Conservation (phyloP, 1,140 invertebrate species). For the Drosophila pseudoobscura region DNA sequence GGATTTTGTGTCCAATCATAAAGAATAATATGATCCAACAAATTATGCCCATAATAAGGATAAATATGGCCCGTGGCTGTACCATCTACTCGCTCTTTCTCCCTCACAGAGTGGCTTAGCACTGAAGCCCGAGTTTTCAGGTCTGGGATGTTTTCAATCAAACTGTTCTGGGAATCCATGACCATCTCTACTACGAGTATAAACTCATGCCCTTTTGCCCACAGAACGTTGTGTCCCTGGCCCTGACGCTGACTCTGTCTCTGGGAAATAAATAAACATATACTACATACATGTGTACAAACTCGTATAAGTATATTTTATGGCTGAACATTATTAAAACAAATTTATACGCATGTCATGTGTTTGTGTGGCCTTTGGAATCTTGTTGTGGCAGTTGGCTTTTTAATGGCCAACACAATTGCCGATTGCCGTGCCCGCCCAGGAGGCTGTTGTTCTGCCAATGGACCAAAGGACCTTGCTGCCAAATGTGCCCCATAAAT, state of each 20-base stretch:
- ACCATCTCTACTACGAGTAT: neutral
- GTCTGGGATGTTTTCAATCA: too few species aligned
- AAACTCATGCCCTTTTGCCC: neutral
- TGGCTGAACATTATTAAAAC: slow-evolving; percentile 66
- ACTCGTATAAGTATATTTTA: slow-evolving; percentile 33
- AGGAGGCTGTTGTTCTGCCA: slow-evolving; percentile 18
- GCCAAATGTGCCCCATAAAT: slow-evolving; percentile 24
- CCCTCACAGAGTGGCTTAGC: too few species aligned
- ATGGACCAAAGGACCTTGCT: neutral
- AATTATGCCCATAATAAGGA: too few species aligned
- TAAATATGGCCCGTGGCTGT: too few species aligned
- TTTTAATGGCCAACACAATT: slow-evolving; percentile 64
- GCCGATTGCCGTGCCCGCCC: slow-evolving; percentile 15
- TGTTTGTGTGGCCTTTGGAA: slow-evolving; percentile 26
- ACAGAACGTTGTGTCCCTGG: neutral
- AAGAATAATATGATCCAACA: too few species aligned
- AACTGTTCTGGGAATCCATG: neutral
- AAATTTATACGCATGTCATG: slow-evolving; percentile 52
- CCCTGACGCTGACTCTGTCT: neutral
- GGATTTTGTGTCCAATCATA: too few species aligned
- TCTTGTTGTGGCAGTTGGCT: slow-evolving; percentile 58
- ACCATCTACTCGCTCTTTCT: too few species aligned
- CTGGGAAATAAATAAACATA: slow-evolving; percentile 15
- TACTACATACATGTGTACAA: too few species aligned
- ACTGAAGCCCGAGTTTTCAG: too few species aligned